Evolutionary conservation across 2,797 vertebrate genomes (phyloP), one percentile per base, ranked within the genome.

Genomic region (Toxotes lorentzi): DNA sequence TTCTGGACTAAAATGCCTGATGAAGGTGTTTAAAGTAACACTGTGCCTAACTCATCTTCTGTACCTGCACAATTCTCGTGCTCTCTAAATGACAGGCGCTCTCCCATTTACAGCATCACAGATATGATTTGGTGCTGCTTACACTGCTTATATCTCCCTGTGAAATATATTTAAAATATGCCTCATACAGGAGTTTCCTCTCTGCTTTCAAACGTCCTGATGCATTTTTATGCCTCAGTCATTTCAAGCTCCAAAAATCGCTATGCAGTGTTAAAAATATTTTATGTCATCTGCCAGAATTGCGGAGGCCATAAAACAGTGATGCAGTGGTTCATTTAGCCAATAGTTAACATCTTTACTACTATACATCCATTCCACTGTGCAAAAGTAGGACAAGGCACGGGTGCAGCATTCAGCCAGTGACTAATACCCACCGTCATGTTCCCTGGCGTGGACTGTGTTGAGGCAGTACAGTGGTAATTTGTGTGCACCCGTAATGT

Each of bases 281-380:
- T 91, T 89, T 76, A 89, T 87, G 81, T 75, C 60, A 32, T 88
- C 78, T 76, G 72, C 71, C 80, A 70, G 76, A 79, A 71, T 54
- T 82, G 79, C 70, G 54, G 58, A 72, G 69, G 73, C 70, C 69
- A 58, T 92, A 85, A 91, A 92, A 57, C 66, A 21, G 65, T 81
- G 81, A 87, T 65, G 84, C 81, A 81, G 74, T 48, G 86, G 58
- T 85, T 88, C 76, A 86, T 92, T 92, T 78, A 86, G 79, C 81
- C 80, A 56, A 63, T 70, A 86, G 84, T 90, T 83, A 86, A 88
- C 81, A 78, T 88, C 73, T 90, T 89, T 86, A 88, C 83, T 82
- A 82, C 77, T 78, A 53, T 66, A 62, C 88, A 79, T 89, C 85
- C 83, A 79, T 89, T 91, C 72, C 64, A 65, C 77, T 81, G 76